A percentile compares a stretch with the other conserved stretches of the same genome.
These are phyloP conservation scores for Colletes collaris DNA, from an alignment of 2,888 invertebrate genomes.

Conservation along the genomic window DNA sequence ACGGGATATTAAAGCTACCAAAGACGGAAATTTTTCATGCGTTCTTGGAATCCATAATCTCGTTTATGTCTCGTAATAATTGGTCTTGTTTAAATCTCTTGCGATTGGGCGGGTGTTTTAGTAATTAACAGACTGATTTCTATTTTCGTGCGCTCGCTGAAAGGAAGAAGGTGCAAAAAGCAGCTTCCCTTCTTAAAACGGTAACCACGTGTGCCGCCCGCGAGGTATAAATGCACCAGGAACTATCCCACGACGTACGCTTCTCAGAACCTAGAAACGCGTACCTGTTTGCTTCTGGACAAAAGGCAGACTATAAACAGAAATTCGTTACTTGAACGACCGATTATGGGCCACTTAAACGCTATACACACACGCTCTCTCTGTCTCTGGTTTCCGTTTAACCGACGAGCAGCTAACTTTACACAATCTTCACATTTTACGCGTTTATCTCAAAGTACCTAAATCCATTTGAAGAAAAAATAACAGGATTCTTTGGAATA, in stretches of 20 bases:
- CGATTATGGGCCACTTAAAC: too few species aligned
- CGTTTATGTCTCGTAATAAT: too few species aligned
- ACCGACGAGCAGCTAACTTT: too few species aligned
- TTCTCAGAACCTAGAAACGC: constrained; percentile 48
- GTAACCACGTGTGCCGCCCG: constrained; percentile 23
- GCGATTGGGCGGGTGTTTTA: background rate
- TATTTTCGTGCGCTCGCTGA: background rate
- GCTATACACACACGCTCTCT: too few species aligned
- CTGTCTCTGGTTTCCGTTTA: too few species aligned
- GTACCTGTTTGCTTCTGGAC: constrained; percentile 13
- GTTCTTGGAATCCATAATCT: too few species aligned
- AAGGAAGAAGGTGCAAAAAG: constrained; percentile 21
- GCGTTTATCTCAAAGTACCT: too few species aligned
- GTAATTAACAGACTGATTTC: background rate
- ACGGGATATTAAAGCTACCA: too few species aligned
- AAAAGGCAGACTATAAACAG: constrained; percentile 4
- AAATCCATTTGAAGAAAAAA: too few species aligned
- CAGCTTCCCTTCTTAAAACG: constrained; percentile 42
- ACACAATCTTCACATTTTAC: too few species aligned
- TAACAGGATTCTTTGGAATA: too few species aligned
- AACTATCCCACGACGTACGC: constrained; percentile 69
- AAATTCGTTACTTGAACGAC: constrained; percentile 1
- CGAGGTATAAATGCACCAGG: constrained; percentile 48
- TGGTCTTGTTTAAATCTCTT: background rate
- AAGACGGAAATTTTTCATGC: too few species aligned